Base-by-base conservation (phyloP, 2,888 invertebrate species). In the Erebia epiphron region DNA sequence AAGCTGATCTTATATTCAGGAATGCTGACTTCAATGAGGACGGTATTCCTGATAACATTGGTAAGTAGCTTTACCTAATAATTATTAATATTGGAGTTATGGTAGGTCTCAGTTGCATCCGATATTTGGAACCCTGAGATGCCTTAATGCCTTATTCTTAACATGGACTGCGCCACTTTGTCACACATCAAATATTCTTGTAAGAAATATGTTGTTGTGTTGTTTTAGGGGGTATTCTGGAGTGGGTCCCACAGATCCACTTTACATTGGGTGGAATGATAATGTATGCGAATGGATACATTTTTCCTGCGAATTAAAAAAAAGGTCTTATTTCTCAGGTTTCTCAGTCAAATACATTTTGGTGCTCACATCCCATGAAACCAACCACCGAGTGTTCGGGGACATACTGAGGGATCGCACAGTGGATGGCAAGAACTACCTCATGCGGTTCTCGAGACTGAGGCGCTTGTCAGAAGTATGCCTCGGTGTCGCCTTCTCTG, bases 11-110 rank as follows among this genome's bases (percentile, higher is more conserved):
- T 4, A 90, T 94, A 70, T 94, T 94, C 73, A 88, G 94, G 72
- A 93, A 92, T 66, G 88, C 94, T 0, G 94, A 94, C 76, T 94
- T 94, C 72, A 89, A 94, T 75, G 91, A 91, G 57, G 94, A 94
- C 75, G 94, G 94, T 0, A 69, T 86, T 1, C 93, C 94, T 3
- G 94, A 94, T 82, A 94, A 94, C 79, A 93, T 94, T 73, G 92
- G 92, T 89, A 60, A 76, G 78, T 62, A n/a, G n/a, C n/a, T n/a
- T n/a, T n/a, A n/a, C n/a, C n/a, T 26, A 26, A 26, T 26, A 26
- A 26, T 26, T 26, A 26, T 26, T 26, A 26, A 26, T 26, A 26
- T 26, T 26, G 4, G 26, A 26, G 2, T 26, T 26, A n/a, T n/a
- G n/a, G n/a, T n/a, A n/a, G n/a, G n/a, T n/a, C n/a, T n/a, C n/a